Base-by-base conservation (phyloP, 2,888 invertebrate genomes). In the Acleris cristana region DNA sequence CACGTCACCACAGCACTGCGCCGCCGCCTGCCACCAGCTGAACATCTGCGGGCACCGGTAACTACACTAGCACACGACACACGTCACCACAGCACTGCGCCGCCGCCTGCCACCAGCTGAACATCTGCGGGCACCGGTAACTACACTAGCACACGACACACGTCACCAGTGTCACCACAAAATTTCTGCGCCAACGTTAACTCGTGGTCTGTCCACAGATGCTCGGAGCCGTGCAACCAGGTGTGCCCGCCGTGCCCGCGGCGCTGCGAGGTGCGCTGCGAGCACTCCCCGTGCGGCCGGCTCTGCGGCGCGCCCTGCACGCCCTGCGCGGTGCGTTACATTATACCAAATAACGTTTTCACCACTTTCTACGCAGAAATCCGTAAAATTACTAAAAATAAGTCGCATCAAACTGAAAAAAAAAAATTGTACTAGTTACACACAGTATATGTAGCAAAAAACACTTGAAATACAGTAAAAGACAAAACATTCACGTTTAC, bases 201-300 rank as follows among this genome's bases (percentile, higher is more conserved):
- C 1, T 2, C 34, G 34, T 34, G 8, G 3, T 12, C 34, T 40
- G 34, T 51, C 64, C 70, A n/a, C 71, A 93, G 93, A 49, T 95
- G 95, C 74, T 78, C 81, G 34, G 90, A 92, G 62, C 93, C 93
- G 0, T 95, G 95, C 75, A 90, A 93, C 59, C 86, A 92, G 73
- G 82, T 89, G 54, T 95, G 95, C 71, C 94, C 93, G 60, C 94
- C 95, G 2, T 95, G 95, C 80, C 83, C 79, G 34, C 81, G 82
- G 70, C 77, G 72, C 1, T 95, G 95, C n/a, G n/a, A n/a, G n/a
- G n/a, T n/a, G n/a, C n/a, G n/a, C n/a, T 95, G 95, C 74, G 68
- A 69, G 21, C 95, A 95, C 75, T 93, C 92, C n/a, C 82, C 78
- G 26, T 95, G 95, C 76, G 78, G 74, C 1, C 86, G 83, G 21